Base-by-base conservation (phyloP, 2,888 invertebrate species). In the Drosophila atripex region DNA sequence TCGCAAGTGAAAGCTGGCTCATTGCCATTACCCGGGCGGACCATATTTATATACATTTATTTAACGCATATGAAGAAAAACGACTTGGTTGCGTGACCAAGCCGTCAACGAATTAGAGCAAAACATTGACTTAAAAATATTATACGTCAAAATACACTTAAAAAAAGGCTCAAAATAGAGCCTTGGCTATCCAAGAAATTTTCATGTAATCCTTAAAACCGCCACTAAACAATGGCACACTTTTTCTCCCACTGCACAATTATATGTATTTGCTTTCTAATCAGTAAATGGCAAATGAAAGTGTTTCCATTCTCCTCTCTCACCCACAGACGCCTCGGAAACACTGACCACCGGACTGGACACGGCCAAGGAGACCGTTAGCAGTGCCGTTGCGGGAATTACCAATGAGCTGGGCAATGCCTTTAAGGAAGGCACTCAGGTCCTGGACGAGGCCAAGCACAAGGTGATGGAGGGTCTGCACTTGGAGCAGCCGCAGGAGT, bases 321-420 rank as follows among this genome's bases (percentile, higher is more conserved):
- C 23, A n/a, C 35, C 32, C 28, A 68, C 70, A 90, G 90, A 77
- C 56, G 86, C 86, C 14, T 77, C 80, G 35, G 75, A 86, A 23
- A 69, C 86, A 12, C 54, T 90, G 28, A 80, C 74, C 2, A 72
- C 82, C 54, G 80, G 80, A 11, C n/a, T 90, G 50, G 90, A 89
- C 55, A 84, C 79, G 55, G 88, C 90, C 58, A 90, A 89, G 78
- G 90, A 90, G 39, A 77, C 85, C 2, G 89, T 89, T n/a, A 74
- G 88, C 73, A 74, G 77, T 8, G 88, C 88, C 2, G 82, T 89
- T 12, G 88, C 88, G 9, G 86, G 83, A 47, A 84, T 90, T 23
- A 88, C 88, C 46, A 86, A 83, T 49, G 89, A 90, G 60, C 76
- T 90, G 55, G 88, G 89, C 18, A 80, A 70, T 61, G 86, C 76